Evolutionary conservation across 1,140 invertebrate species (phyloP).

Genomic region (Listronotus oregonensis): DNA sequence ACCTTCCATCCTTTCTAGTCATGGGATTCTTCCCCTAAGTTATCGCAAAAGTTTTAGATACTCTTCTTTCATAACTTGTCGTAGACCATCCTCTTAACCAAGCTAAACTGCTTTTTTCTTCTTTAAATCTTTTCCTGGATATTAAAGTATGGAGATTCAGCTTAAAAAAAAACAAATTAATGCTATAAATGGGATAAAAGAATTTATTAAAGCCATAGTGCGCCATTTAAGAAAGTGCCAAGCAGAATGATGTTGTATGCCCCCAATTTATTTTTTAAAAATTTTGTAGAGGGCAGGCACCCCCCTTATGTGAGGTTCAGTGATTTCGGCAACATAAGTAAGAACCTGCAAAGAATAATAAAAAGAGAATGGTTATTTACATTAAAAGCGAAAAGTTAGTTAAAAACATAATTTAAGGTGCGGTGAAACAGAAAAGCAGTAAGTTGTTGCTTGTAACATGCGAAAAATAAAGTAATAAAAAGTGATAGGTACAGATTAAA

Average conservation of each 20-base stretch:
- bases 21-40: not conserved
- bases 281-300: no score
- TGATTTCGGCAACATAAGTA: constrained; percentile 79
- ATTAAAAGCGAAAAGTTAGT: no score
- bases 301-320: constrained; percentile 74
- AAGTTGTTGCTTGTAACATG: no score
- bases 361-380: not conserved
- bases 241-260: constrained; percentile 68
- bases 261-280: constrained; percentile 74
- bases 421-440: no score
- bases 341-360: constrained; percentile 60
- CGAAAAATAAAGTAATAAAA: no score
- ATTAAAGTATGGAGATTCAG: constrained; percentile 76
- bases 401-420: no score
- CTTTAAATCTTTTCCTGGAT: constrained; percentile 62
- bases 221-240: constrained; percentile 72
- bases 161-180: constrained; percentile 67
- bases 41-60: constrained; percentile 57
- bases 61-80: constrained; percentile 58
- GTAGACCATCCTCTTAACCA: constrained; percentile 71
- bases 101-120: constrained; percentile 62
- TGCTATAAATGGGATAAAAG: constrained; percentile 67
- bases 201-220: constrained; percentile 68
- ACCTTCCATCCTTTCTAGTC: not conserved
- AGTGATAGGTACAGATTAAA: no score